Conservation (phyloP, 2,797 vertebrate species). For the Cuculus canorus region DNA sequence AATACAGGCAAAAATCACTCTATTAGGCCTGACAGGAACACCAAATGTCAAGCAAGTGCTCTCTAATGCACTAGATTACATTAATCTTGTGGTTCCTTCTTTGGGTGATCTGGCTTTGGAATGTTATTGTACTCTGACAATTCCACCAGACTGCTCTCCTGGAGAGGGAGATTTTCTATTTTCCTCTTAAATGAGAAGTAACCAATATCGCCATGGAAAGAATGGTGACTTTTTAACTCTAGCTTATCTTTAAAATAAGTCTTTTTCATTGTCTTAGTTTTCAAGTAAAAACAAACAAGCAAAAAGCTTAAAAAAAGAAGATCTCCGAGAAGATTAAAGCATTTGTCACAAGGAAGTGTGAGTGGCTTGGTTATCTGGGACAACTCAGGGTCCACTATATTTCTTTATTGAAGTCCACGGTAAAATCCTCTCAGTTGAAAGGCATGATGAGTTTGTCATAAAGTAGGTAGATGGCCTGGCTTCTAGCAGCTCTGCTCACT, state of each 20-base stretch:
- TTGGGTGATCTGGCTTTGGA: slow-evolving; percentile 15
- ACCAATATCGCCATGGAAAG: background rate
- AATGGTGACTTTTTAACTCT: background rate
- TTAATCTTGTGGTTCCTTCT: slow-evolving; percentile 75
- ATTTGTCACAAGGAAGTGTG: background rate
- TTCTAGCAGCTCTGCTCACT: background rate
- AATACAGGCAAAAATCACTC: slow-evolving; percentile 86
- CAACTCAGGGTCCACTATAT: background rate
- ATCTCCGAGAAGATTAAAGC: background rate
- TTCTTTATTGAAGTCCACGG: background rate
- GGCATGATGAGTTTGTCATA: background rate
- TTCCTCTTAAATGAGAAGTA: slow-evolving; percentile 28
- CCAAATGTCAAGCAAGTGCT: slow-evolving; percentile 81
- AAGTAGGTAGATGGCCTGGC: background rate
- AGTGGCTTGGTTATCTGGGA: background rate
- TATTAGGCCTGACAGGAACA: slow-evolving; percentile 82
- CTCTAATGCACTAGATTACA: slow-evolving; percentile 69
- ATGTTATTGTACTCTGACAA: slow-evolving; percentile 58
- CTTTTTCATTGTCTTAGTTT: background rate
- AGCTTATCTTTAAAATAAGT: background rate
- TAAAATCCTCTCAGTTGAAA: background rate
- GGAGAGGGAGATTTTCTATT: background rate
- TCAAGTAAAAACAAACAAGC: background rate
- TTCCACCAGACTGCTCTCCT: background rate
- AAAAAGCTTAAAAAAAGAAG: background rate